Evolutionary conservation across 2,797 vertebrate genomes (phyloP).

Genomic region (Cyclura pinguis): DNA sequence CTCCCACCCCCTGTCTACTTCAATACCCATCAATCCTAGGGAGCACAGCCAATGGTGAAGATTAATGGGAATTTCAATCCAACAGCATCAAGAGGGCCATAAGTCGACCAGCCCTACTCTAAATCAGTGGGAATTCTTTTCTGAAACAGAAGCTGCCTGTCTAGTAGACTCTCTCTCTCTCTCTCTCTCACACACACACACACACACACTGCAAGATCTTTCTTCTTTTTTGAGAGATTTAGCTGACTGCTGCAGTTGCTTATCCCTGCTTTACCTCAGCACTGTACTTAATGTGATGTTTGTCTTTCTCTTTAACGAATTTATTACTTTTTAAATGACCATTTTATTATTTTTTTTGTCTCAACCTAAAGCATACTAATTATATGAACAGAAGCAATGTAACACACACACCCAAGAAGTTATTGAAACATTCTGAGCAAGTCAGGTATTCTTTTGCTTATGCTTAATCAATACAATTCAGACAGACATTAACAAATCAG

Average conservation of each 20-base stretch:
- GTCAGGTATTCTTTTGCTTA: background rate
- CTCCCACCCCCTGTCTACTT: too few species aligned
- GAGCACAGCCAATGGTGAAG: too few species aligned
- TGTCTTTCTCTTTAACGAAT: background rate
- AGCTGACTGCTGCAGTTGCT: background rate
- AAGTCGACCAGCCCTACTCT: background rate
- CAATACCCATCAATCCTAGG: too few species aligned
- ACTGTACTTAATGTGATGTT: background rate
- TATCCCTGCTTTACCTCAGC: background rate
- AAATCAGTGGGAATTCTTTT: background rate
- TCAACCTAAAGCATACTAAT: background rate
- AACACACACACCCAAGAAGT: background rate
- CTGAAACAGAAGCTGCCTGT: background rate
- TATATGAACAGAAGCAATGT: background rate
- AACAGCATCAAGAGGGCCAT: too few species aligned
- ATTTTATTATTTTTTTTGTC: background rate
- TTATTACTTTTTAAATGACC: background rate
- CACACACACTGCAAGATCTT: background rate
- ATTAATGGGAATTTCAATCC: too few species aligned
- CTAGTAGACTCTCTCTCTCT: background rate
- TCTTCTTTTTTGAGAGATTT: background rate
- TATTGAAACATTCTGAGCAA: background rate
- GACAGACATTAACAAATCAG: background rate
- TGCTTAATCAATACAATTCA: constrained; percentile 12
- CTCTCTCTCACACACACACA: too few species aligned